Evolutionary conservation across 2,888 invertebrate species (phyloP), one percentile per base, ranked within the genome.

Genomic region (Eristalis intricaria): DNA sequence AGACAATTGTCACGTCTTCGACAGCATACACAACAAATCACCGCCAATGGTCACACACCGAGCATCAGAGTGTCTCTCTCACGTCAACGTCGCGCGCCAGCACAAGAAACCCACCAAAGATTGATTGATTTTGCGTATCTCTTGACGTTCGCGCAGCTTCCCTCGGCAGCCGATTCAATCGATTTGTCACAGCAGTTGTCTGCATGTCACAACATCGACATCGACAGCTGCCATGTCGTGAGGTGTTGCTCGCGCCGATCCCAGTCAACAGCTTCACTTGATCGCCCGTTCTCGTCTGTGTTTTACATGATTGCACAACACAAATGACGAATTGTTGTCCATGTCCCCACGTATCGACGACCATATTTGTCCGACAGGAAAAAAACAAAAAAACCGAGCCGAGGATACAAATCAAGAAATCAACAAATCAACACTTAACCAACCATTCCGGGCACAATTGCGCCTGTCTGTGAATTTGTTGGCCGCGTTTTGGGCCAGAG

Each of bases 121-220:
- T 50, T 50, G 50, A 50, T 50, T 50, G 50, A 50, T 50, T 50
- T 50, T 50, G 50, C 50, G 50, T 50, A 50, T 50, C 50, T 50
- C n/a, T 50, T 50, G 50, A 50, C 50, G 10, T 8, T 32, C 32
- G 32, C 8, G 32, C 32, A 50, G 50, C 19, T 38, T 38, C 38
- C 13, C 38, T 13, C 38, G 38, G 50, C 50, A n/a, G 50, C 8
- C 50, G n/a, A 32, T 19, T 50, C 19, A 7, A 50, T 19, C 50
- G 50, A 50, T 50, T 50, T 50, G 50, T 50, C 50, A 19, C 50
- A 8, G 19, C 50, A 50, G 50, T 19, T 50, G 50, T 50, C 50
- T 2, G 50, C 50, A 50, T 19, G 50, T 50, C 50, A 50, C 50
- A 19, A 50, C 50, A 50, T 50, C 50, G 50, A 19, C 50, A 50